Evolutionary conservation across 2,797 vertebrate species (phyloP).

Genomic region (Rhinoraja longicauda): DNA sequence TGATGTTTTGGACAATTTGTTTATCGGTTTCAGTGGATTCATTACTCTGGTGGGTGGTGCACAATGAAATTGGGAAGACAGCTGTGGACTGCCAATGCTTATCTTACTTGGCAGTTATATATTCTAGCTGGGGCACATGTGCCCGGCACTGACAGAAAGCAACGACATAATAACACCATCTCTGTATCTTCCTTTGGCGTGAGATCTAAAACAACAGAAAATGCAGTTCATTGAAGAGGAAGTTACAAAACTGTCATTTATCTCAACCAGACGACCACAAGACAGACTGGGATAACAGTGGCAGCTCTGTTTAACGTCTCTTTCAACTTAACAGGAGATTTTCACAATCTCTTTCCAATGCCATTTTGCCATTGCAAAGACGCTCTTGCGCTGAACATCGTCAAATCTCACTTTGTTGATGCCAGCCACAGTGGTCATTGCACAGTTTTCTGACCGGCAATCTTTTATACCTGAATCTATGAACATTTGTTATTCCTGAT

Average conservation of each 20-base stretch:
- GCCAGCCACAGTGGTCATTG: background rate
- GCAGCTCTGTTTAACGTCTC: background rate
- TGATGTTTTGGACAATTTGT: background rate
- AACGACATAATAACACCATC: background rate
- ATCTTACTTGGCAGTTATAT: background rate
- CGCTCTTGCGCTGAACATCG: background rate
- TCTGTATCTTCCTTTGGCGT: no score
- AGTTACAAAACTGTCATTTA: background rate
- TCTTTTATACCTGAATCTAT: background rate
- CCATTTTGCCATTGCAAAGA: background rate
- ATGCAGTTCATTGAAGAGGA: background rate
- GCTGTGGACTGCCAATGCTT: background rate
- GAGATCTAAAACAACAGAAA: no score
- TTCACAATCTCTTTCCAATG: background rate
- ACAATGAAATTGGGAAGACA: background rate
- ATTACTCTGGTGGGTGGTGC: background rate
- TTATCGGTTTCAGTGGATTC: background rate
- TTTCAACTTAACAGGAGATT: background rate
- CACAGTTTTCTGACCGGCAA: background rate
- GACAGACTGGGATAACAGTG: background rate
- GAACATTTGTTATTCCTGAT: background rate
- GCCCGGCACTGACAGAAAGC: background rate
- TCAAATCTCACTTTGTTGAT: background rate
- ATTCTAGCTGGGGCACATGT: background rate
- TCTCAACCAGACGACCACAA: background rate